phyloP scores from a whole-genome alignment of 2,888 invertebrate species.

The Aspidapion aeneum region DNA sequence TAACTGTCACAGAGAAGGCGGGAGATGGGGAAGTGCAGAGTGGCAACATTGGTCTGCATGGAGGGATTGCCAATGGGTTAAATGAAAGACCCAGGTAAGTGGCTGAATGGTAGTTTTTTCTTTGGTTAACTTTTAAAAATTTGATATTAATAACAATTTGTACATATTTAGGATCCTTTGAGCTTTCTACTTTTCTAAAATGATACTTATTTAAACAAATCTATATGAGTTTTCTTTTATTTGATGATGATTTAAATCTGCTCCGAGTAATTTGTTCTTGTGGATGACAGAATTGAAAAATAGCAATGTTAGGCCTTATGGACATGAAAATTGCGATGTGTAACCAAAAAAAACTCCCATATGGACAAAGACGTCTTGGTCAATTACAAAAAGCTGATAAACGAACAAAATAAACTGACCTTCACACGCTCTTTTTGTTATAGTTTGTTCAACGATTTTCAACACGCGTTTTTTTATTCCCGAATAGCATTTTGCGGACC shows the following conservation, averaged over 20 bases:
- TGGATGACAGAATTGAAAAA: no score
- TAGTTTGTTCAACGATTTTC: not conserved
- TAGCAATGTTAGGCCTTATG: no score
- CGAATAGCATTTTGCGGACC: not conserved
- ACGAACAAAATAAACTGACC: no score
- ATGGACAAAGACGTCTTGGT: no score
- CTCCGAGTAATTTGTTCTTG: no score
- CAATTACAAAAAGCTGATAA: no score
- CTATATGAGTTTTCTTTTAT: no score
- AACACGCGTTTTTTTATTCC: not conserved
- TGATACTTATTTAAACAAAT: no score
- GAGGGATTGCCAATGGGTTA: slow-evolving; percentile 41
- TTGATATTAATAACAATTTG: not conserved
- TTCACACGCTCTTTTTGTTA: not conserved
- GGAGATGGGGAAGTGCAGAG: slow-evolving; percentile 46
- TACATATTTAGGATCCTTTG: not conserved
- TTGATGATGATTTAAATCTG: no score
- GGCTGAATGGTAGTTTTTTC: no score
- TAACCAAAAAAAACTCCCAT: no score
- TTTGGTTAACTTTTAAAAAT: not conserved
- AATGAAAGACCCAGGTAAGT: slow-evolving; percentile 45
- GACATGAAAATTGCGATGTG: no score
- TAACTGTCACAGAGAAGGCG: slow-evolving; percentile 46
- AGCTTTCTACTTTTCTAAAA: not conserved
- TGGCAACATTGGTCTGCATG: slow-evolving; percentile 43